Conservation (phyloP, 2,113 vertebrate species). For the Trichomycterus rosablanca region DNA sequence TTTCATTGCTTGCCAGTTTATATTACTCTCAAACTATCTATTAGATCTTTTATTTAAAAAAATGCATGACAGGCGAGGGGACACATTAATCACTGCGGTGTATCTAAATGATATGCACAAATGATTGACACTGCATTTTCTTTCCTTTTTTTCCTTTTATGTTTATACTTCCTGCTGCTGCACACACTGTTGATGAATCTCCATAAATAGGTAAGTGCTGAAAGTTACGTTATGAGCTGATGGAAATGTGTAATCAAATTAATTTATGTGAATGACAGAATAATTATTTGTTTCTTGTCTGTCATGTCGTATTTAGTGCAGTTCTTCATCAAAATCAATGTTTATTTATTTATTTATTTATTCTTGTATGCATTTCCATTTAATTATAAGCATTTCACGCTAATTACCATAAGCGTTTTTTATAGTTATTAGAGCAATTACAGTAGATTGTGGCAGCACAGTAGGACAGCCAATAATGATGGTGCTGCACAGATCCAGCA, state of each 20-base stretch:
- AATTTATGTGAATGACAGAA: conserved; percentile 31
- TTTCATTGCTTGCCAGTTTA: conserved; percentile 14
- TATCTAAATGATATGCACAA: conserved; percentile 22
- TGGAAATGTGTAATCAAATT: conserved; percentile 35
- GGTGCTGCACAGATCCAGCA: no score
- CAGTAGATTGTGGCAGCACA: no score
- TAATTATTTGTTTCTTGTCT: conserved; percentile 36
- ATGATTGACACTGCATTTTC: conserved; percentile 22
- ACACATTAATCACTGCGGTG: conserved; percentile 28
- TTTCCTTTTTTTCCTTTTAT: conserved; percentile 22
- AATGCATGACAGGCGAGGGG: conserved; percentile 24
- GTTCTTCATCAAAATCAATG: background rate
- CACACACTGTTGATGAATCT: conserved; percentile 28
- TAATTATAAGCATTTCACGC: no score
- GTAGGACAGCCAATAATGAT: no score
- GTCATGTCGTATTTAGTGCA: conserved; percentile 7
- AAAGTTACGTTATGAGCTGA: conserved; percentile 34
- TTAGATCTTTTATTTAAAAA: conserved; percentile 31
- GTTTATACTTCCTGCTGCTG: conserved; percentile 25
- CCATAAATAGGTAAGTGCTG: conserved; percentile 39
- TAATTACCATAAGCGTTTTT: no score
- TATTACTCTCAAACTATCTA: conserved; percentile 16
- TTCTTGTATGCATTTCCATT: no score
- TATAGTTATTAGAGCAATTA: no score
- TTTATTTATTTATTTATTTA: no score